phyloP scores from a whole-genome alignment of 2,797 vertebrate genomes.

The Dendrocincla tyrannina region DNA sequence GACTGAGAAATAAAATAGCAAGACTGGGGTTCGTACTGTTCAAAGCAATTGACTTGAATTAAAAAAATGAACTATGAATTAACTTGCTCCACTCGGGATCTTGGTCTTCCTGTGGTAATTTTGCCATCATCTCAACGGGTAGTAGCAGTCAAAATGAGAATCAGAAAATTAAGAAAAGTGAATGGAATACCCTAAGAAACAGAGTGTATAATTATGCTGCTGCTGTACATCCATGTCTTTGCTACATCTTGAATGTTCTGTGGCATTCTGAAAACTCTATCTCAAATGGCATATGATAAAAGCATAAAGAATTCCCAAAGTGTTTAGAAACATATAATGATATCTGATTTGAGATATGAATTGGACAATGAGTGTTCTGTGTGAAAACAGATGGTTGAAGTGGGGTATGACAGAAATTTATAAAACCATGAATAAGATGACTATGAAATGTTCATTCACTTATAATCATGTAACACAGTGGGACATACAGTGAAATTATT shows the following conservation, averaged over 20 bases:
- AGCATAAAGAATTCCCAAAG: not conserved
- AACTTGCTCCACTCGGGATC: not conserved
- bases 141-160: not conserved
- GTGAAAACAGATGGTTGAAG: not conserved
- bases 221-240: not conserved
- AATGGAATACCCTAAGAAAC: not conserved
- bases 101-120: not conserved
- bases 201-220: not conserved
- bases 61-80: not conserved
- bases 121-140: not conserved
- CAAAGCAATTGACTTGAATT: not conserved
- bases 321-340: not conserved
- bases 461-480: not conserved
- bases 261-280: not conserved
- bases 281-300: not conserved
- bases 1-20: not conserved
- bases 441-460: not conserved
- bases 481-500: not conserved
- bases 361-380: not conserved
- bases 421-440: not conserved
- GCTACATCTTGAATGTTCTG: not conserved
- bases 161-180: not conserved
- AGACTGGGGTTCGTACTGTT: not conserved
- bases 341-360: not conserved
- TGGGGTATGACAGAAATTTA: not conserved